These are phyloP conservation scores for Megalurothrips usitatus DNA, from an alignment of 2,888 invertebrate species.

Conservation along the genomic window DNA sequence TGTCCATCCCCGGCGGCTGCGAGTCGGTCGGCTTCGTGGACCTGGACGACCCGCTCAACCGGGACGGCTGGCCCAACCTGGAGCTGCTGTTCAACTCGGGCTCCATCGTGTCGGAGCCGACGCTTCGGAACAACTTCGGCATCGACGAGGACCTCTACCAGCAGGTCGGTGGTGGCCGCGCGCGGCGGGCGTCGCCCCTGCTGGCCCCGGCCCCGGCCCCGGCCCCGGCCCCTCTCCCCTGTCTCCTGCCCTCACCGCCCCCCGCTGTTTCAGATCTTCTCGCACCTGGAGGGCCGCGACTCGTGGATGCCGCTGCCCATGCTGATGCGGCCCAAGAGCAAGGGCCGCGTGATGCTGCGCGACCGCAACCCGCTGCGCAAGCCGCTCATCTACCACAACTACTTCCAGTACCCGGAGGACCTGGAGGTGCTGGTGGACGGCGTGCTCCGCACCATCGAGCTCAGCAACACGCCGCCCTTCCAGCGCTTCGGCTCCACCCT, in stretches of 20 bases:
- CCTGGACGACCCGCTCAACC: conserved; percentile 52
- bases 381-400: conserved; percentile 65
- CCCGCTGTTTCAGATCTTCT: conserved; percentile 29
- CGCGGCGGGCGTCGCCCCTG: background rate
- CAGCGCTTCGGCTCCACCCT: conserved; percentile 54
- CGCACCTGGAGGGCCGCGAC: conserved; percentile 44
- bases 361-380: conserved; percentile 60
- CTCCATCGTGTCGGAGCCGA: conserved; percentile 50
- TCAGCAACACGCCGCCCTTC: conserved; percentile 58
- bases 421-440: conserved; percentile 58
- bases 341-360: conserved; percentile 62
- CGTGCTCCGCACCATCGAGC: conserved; percentile 54
- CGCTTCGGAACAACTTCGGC: conserved; percentile 51
- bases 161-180: conserved; percentile 38
- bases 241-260: conserved; percentile 33
- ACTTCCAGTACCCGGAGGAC: conserved; percentile 57
- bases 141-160: conserved; percentile 48
- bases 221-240: conserved; percentile 28
- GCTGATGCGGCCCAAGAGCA: conserved; percentile 63
- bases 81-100: conserved; percentile 57
- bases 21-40: conserved; percentile 61
- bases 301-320: conserved; percentile 58
- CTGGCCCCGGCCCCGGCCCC: too few species aligned
- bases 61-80: conserved; percentile 57
- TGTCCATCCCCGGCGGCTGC: conserved; percentile 59